A percentile compares a stretch with the other conserved stretches of the same genome.
These are phyloP conservation scores for Zelostemma sp. DNA, from an alignment of 1,140 invertebrate genomes.

Conservation along the genomic window DNA sequence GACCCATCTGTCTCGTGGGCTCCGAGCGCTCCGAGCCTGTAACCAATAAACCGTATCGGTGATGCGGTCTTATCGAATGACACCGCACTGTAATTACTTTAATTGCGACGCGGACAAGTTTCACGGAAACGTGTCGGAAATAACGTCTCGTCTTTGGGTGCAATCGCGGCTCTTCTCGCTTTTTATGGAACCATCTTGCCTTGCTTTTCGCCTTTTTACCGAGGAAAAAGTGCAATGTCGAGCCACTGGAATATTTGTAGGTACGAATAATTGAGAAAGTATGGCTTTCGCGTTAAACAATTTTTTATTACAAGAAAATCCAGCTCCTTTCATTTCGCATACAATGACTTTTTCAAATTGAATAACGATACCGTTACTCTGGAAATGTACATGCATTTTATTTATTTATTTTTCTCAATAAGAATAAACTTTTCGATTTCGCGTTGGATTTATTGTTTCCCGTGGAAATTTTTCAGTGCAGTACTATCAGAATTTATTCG, in stretches of 20 bases:
- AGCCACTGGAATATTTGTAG: background rate
- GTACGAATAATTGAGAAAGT: background rate
- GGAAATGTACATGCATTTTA: too few relatives aligned
- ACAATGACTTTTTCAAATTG: too few relatives aligned
- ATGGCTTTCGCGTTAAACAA: too few relatives aligned
- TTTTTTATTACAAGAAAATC: background rate
- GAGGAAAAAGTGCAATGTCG: too few relatives aligned
- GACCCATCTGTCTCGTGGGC: constrained; percentile 25
- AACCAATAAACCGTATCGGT: constrained; percentile 34
- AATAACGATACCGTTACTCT: too few relatives aligned
- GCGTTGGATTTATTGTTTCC: too few relatives aligned
- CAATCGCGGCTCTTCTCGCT: background rate
- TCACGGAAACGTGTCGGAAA: constrained; percentile 25
- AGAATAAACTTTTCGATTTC: too few relatives aligned
- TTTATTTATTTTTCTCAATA: too few relatives aligned
- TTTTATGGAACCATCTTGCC: background rate
- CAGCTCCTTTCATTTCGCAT: background rate
- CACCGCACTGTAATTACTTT: constrained; percentile 37
- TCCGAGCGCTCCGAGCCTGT: constrained; percentile 8
- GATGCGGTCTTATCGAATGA: constrained; percentile 34
- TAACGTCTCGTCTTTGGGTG: constrained; percentile 15
- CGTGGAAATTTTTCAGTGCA: too few relatives aligned
- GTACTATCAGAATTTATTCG: too few relatives aligned
- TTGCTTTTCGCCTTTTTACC: too few relatives aligned
- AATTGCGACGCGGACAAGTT: constrained; percentile 24